Percentiles rank a stretch among this genome's conserved stretches.
Evolutionary conservation across 2,797 vertebrate species (phyloP).

Genomic region (Semaprochilodus insignis): DNA sequence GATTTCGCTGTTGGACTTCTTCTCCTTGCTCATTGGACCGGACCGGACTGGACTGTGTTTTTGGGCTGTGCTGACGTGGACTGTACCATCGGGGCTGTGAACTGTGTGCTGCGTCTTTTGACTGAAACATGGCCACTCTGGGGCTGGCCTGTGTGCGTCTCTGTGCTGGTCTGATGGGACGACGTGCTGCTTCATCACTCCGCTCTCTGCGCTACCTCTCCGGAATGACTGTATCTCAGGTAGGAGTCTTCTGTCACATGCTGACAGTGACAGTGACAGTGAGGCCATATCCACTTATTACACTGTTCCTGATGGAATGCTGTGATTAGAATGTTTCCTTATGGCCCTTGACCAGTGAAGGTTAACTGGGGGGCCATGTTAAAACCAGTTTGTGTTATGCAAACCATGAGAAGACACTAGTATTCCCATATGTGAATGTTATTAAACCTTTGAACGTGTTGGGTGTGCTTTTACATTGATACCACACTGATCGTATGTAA

Average conservation of each 20-base stretch:
- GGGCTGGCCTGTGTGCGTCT: slow-evolving; percentile 64
- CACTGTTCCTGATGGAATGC: too few species aligned
- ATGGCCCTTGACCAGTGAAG: too few species aligned
- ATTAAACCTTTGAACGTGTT: too few species aligned
- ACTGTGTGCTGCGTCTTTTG: slow-evolving; percentile 13
- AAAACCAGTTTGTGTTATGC: too few species aligned
- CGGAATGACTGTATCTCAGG: slow-evolving; percentile 78
- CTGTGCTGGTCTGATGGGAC: slow-evolving; percentile 62
- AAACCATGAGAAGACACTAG: too few species aligned
- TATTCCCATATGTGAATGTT: neutral
- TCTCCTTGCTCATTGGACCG: neutral
- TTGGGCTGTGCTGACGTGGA: slow-evolving; percentile 16
- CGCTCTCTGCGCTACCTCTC: slow-evolving; percentile 57
- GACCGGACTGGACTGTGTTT: neutral
- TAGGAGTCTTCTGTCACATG: slow-evolving; percentile 46
- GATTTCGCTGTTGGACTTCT: slow-evolving; percentile 45
- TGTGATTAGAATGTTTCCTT: too few species aligned
- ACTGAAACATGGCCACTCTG: slow-evolving; percentile 64
- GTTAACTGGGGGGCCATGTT: too few species aligned
- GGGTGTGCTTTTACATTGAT: too few species aligned
- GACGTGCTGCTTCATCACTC: slow-evolving; percentile 51
- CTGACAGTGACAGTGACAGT: too few species aligned
- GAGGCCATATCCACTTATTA: too few species aligned
- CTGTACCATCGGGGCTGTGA: slow-evolving; percentile 3
- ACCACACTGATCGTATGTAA: too few species aligned